These are phyloP conservation scores for Symphodus melops DNA, from an alignment of 2,113 vertebrate species.

Conservation along the genomic window DNA sequence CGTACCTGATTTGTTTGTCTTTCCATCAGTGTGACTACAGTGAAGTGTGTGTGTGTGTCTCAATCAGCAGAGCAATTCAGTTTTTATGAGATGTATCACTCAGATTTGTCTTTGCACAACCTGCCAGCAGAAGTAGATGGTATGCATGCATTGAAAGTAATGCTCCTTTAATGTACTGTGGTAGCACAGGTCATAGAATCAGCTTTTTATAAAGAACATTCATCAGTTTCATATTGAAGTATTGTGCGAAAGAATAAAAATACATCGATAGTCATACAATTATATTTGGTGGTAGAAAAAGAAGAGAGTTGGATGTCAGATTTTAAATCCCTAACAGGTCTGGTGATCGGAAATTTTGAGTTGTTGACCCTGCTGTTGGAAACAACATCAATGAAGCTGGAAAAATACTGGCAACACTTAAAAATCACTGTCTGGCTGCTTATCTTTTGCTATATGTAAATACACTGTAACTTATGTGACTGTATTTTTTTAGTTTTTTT, in stretches of 20 bases:
- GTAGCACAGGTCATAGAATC: too few relatives aligned
- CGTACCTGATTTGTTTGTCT: not conserved
- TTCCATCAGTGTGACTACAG: slow-evolving; percentile 2
- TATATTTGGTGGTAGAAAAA: too few relatives aligned
- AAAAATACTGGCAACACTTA: not conserved
- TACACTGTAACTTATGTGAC: not conserved
- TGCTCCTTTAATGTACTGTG: too few relatives aligned
- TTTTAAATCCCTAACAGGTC: too few relatives aligned
- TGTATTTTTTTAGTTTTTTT: not conserved
- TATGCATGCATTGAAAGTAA: not conserved
- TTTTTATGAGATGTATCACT: slow-evolving; percentile 28
- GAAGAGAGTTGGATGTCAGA: too few relatives aligned
- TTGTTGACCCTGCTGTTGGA: not conserved
- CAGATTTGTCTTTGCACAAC: slow-evolving; percentile 18
- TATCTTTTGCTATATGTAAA: slow-evolving; percentile 1
- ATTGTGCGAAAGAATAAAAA: too few relatives aligned
- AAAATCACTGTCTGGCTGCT: not conserved
- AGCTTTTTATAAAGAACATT: too few relatives aligned
- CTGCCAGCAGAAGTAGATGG: slow-evolving; percentile 1
- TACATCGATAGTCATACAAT: too few relatives aligned
- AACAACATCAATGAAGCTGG: not conserved
- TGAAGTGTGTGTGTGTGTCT: slow-evolving; percentile 42
- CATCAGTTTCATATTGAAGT: too few relatives aligned
- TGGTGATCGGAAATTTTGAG: too few relatives aligned
- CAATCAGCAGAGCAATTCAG: slow-evolving; percentile 20